Conservation (phyloP, 2,888 invertebrate genomes). For the Sabellastarte sp. region DNA sequence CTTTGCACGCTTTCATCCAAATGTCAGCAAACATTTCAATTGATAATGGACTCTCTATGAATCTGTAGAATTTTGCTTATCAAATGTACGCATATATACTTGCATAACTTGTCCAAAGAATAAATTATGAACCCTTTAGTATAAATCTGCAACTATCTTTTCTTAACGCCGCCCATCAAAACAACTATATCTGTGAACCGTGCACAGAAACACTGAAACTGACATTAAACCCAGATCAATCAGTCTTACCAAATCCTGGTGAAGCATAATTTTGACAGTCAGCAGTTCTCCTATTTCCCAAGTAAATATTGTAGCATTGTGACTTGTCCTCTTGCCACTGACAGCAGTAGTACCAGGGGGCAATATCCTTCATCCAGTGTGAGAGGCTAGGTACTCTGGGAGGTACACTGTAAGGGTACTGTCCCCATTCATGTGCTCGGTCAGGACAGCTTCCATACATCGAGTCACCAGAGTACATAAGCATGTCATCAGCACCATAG, state of each 20-base stretch:
- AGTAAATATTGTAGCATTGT: slow-evolving; percentile 7
- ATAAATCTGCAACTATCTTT: too few relatives aligned
- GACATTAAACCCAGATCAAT: too few relatives aligned
- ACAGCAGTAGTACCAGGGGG: slow-evolving; percentile 11
- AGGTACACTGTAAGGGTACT: background rate
- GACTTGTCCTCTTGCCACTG: slow-evolving; percentile 4
- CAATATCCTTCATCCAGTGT: slow-evolving; percentile 8
- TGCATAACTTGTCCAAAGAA: too few relatives aligned
- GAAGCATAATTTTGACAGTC: slow-evolving; percentile 7
- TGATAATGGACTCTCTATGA: too few relatives aligned
- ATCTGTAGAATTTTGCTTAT: too few relatives aligned
- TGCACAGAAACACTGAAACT: too few relatives aligned
- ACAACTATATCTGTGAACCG: too few relatives aligned
- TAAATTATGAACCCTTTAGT: too few relatives aligned
- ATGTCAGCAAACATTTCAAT: too few relatives aligned
- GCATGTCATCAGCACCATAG: slow-evolving; percentile 7
- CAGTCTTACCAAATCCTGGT: slow-evolving; percentile 5
- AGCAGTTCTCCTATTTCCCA: background rate
- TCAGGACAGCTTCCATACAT: slow-evolving; percentile 2
- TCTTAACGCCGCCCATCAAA: too few relatives aligned
- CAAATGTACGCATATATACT: too few relatives aligned
- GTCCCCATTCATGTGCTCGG: slow-evolving; percentile 2
- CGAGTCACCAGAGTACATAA: slow-evolving; percentile 10
- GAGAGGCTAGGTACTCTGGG: slow-evolving; percentile 6
- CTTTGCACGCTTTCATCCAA: too few relatives aligned